Conservation (phyloP, 2,113 vertebrate genomes). For the Hemicordylus capensis region DNA sequence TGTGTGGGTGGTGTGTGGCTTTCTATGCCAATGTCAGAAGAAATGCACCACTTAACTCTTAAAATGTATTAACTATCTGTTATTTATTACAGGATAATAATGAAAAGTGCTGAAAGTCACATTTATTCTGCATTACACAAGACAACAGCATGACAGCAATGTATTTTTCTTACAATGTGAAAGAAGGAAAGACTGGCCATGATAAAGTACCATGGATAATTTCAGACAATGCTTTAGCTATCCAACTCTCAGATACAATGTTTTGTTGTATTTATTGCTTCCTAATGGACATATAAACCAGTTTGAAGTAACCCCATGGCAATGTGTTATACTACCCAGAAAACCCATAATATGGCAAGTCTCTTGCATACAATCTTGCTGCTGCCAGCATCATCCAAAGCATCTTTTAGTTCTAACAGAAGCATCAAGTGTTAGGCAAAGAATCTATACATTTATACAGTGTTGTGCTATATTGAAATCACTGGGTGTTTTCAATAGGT, state of each 20-base stretch:
- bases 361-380: slow-evolving; percentile 49
- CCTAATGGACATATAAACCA: too few species aligned
- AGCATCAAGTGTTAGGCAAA: slow-evolving; percentile 36
- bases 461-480: slow-evolving; percentile 42
- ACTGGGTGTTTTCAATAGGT: slow-evolving; percentile 34
- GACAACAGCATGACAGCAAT: neutral
- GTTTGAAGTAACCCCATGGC: too few species aligned
- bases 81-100: too few species aligned
- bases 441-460: slow-evolving; percentile 64
- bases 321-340: too few species aligned
- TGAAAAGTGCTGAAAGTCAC: slow-evolving; percentile 1
- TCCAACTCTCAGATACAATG: slow-evolving; percentile 12
- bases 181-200: too few species aligned
- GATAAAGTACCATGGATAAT: neutral
- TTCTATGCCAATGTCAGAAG: too few species aligned
- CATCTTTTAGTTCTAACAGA: slow-evolving; percentile 55
- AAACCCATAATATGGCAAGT: too few species aligned
- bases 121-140: neutral
- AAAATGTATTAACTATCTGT: neutral
- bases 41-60: neutral
- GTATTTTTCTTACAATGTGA: neutral
- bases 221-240: neutral
- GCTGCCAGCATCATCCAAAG: slow-evolving; percentile 18
- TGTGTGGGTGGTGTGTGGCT: too few species aligned
- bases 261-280: too few species aligned